phyloP scores from a whole-genome alignment of 2,797 vertebrate species.

The Tragelaphus eurycerus region DNA sequence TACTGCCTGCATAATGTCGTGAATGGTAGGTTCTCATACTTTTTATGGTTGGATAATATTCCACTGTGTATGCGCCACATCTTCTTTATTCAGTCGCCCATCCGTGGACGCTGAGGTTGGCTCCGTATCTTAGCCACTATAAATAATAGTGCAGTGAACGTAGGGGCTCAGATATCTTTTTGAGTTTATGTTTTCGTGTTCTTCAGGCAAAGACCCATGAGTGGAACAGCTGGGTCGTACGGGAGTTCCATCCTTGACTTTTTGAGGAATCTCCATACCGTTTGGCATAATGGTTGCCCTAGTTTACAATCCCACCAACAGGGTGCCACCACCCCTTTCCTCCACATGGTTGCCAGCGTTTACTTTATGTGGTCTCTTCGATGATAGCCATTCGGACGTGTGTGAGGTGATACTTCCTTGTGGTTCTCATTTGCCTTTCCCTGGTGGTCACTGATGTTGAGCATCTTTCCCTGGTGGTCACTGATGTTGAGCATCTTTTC shows the following conservation, averaged over 20 bases:
- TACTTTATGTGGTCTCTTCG: too few species aligned
- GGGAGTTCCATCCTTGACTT: not conserved
- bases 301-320: not conserved
- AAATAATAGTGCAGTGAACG: not conserved
- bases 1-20: not conserved
- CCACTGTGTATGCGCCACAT: not conserved
- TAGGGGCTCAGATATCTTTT: not conserved
- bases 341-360: not conserved
- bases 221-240: not conserved
- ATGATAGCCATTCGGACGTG: accelerated
- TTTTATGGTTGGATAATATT: not conserved
- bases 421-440: not conserved
- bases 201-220: not conserved
- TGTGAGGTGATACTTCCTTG: not conserved
- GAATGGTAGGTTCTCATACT: not conserved
- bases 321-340: too few species aligned
- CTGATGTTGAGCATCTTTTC: too few species aligned
- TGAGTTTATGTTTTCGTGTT: not conserved
- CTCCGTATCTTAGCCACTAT: not conserved
- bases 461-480: not conserved
- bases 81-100: not conserved
- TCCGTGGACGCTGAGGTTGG: not conserved
- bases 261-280: not conserved
- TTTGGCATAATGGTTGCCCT: not conserved
- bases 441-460: not conserved